phyloP scores from a whole-genome alignment of 2,113 vertebrate species.

The Tachycineta bicolor region DNA sequence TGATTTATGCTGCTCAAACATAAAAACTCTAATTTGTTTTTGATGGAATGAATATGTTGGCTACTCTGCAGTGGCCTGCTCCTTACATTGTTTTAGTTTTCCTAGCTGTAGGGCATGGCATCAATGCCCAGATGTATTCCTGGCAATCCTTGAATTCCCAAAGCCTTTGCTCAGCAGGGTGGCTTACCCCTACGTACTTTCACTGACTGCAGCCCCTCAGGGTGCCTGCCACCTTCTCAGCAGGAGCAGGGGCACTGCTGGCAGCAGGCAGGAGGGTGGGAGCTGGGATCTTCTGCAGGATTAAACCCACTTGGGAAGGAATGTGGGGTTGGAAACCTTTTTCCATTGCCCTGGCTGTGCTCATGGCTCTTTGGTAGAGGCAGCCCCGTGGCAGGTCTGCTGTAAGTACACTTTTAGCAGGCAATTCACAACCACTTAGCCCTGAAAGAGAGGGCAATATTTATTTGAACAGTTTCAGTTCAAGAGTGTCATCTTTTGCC shows the following conservation, averaged over 20 bases:
- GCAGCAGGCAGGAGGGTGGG: background rate
- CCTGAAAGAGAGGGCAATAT: background rate
- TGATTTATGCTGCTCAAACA: slow-evolving; percentile 13
- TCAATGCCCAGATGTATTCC: background rate
- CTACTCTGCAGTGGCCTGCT: background rate
- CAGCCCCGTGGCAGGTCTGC: background rate
- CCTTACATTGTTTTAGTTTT: background rate
- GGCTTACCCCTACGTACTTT: background rate
- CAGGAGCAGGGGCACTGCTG: background rate
- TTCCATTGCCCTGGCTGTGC: background rate
- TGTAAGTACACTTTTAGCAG: background rate
- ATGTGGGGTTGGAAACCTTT: background rate
- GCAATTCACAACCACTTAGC: background rate
- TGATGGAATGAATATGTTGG: background rate
- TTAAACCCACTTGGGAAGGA: background rate
- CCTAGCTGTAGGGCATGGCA: background rate
- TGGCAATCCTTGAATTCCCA: background rate
- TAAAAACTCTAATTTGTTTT: slow-evolving; percentile 2
- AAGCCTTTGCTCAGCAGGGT: background rate
- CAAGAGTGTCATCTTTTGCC: background rate
- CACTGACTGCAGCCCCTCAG: background rate
- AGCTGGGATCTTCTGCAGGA: background rate
- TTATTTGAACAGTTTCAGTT: background rate
- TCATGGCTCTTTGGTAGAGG: background rate
- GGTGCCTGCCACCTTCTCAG: background rate